Evolutionary conservation across 2,888 invertebrate species (phyloP), one percentile per base, ranked within the genome.

Genomic region (Acrobasis suavella): DNA sequence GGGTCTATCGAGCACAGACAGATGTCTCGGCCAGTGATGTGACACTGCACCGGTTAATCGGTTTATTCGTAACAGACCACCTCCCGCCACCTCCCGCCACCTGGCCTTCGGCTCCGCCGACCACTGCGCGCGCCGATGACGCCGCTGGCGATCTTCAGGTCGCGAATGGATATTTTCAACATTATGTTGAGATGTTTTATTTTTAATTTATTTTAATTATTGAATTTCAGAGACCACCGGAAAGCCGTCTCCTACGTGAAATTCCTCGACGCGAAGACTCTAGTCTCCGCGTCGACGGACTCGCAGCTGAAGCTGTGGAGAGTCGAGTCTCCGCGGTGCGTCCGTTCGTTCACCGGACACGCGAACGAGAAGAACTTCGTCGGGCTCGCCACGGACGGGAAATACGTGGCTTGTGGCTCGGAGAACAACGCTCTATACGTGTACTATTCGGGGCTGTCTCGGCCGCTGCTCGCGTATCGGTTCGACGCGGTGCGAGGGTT

Each of bases 321-420:
- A 77, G 95, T 98, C 16, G 95, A 96, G 73, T 94, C 94, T 62
- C 95, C 95, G 15, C 94, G 96, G 68, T 97, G 96, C 85, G 90
- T 96, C 63, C 93, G 97, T 32, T 97, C 97, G 0, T 97, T 98
- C 88, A 95, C 96, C 15, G 98, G 98, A 0, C 98, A 98, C 87
- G 94, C 96, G 8, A 98, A 98, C 83, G 98, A 98, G 89, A 98
- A 98, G 87, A 98, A 98, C 87, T 98, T 98, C 88, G 98, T 98
- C 2, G 98, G 98, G 0, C 89, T 98, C 58, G 97, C 98, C 0
- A 97, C 98, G 0, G 97, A 98, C 95, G 97, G 87, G 5, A 69
- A 68, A n/a, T 98, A 98, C 84, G 95, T 98, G 38, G 97, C 98
- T 0, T 98, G 98, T 87, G 98, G 98, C 62, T 98, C 98, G 3